These are phyloP conservation scores for Sphaerophoria rueppellii DNA, from an alignment of 2,888 invertebrate species.

Conservation along the genomic window DNA sequence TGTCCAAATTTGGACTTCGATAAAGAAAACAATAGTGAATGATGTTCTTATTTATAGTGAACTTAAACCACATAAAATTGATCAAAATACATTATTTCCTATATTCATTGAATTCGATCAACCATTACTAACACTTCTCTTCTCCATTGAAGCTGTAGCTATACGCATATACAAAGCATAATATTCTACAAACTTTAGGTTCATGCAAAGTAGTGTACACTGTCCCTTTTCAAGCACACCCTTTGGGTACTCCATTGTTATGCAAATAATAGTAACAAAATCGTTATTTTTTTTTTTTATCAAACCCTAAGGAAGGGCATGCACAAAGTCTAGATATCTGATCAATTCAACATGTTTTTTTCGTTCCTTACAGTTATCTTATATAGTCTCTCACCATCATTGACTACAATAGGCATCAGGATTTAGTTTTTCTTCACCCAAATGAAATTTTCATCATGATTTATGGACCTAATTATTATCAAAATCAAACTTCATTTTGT, in stretches of 20 bases:
- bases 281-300: constrained; percentile 17
- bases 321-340: constrained; percentile 4
- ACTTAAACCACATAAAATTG: too few relatives aligned
- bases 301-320: constrained; percentile 44
- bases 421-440: constrained; percentile 27
- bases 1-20: too few relatives aligned
- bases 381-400: constrained; percentile 27
- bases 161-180: too few relatives aligned
- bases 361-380: constrained; percentile 30
- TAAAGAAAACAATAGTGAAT: too few relatives aligned
- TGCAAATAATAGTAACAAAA: constrained; percentile 61
- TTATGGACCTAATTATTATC: constrained; percentile 63
- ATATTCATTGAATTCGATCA: not conserved
- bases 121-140: constrained; percentile 12
- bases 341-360: constrained; percentile 33
- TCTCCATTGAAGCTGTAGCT: too few relatives aligned
- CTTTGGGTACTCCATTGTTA: constrained; percentile 52
- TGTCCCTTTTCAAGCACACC: constrained; percentile 61
- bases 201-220: constrained; percentile 8
- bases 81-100: too few relatives aligned
- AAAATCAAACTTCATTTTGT: constrained; percentile 26
- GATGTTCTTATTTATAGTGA: too few relatives aligned
- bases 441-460: constrained; percentile 61
- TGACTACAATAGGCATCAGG: constrained; percentile 52
- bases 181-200: not conserved